Base-by-base conservation (phyloP, 2,113 vertebrate genomes). In the Phrynosoma blainvillii region DNA sequence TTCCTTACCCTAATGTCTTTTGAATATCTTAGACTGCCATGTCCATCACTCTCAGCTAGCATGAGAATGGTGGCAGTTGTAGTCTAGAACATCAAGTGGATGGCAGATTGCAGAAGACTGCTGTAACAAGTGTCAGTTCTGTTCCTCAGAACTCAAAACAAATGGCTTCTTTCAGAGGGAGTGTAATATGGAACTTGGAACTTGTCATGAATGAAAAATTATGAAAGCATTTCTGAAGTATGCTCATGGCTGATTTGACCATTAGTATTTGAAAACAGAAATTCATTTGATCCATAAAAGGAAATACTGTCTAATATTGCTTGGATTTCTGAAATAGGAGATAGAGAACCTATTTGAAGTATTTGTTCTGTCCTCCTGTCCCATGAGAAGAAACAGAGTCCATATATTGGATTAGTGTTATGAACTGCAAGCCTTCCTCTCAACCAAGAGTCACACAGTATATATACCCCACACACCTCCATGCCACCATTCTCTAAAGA, bases 201-300 rank as follows among this genome's bases (percentile, higher is more conserved):
- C 21, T 90, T 89, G 10, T 0, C n/a, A 12, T 79, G 68, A 81
- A 20, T 21, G 42, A 90, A 73, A 71, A 93, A 27, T 68, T 87
- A 52, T 68, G 12, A 3, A n/a, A 89, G 56, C 79, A 30, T 32
- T 86, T 40, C 42, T 18, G 52, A 30, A 25, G 66, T 88, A 84
- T 81, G n/a, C 42, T 4, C 1, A 3, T 52, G 27, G 84, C n/a
- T n/a, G 65, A 36, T 68, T 84, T 85, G 4, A 80, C 42, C 12
- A 1, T 32, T 40, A 54, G 47, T 40, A 75, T 83, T 54, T 76
- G 16, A 76, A 71, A 86, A 79, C 20, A 68, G 14, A 30, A 81
- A 87, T 12, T 30, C 1, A 10, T 65, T 47, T n/a, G 42, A 76
- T 1, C 70, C 18, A 76, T 77, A 54, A 79, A 42, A 52, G 10